A percentile compares a stretch with the other conserved stretches of the same genome.
phyloP scores from a whole-genome alignment of 2,888 invertebrate genomes.

The Eupithecia inturbata region DNA sequence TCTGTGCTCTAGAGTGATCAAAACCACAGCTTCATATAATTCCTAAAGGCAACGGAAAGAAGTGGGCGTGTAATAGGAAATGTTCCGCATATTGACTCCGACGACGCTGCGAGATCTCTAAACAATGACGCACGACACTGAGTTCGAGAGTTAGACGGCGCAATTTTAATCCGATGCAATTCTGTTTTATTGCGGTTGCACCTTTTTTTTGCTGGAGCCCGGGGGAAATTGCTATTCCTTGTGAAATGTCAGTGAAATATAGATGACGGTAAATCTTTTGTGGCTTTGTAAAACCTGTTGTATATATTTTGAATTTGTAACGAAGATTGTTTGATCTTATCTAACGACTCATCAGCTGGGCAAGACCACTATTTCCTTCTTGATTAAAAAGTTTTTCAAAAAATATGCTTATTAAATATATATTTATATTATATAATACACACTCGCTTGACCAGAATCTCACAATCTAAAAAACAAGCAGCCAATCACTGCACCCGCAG shows the following conservation, averaged over 20 bases:
- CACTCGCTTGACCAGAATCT: neutral
- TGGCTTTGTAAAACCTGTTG: neutral
- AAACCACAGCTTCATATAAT: constrained; percentile 55
- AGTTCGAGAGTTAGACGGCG: constrained; percentile 51
- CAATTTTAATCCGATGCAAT: constrained; percentile 49
- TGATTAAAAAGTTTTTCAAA: neutral
- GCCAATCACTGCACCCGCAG: constrained; percentile 5
- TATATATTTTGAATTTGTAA: neutral
- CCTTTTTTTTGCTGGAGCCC: constrained; percentile 6
- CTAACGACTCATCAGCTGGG: neutral
- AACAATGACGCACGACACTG: constrained; percentile 75
- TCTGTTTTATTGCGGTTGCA: constrained; percentile 41
- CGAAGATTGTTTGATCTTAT: neutral
- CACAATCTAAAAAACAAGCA: neutral
- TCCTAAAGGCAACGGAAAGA: constrained; percentile 72
- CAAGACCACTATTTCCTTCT: neutral
- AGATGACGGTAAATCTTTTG: neutral
- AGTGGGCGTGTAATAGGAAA: constrained; percentile 85
- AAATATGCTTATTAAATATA: no score
- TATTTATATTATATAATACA: no score
- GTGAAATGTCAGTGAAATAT: neutral
- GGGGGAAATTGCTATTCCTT: constrained; percentile 1
- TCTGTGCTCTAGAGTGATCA: neutral
- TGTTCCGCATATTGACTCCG: constrained; percentile 84
- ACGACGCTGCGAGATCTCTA: constrained; percentile 79